Conservation (phyloP, 2,888 invertebrate species). For the Patella depressa region DNA sequence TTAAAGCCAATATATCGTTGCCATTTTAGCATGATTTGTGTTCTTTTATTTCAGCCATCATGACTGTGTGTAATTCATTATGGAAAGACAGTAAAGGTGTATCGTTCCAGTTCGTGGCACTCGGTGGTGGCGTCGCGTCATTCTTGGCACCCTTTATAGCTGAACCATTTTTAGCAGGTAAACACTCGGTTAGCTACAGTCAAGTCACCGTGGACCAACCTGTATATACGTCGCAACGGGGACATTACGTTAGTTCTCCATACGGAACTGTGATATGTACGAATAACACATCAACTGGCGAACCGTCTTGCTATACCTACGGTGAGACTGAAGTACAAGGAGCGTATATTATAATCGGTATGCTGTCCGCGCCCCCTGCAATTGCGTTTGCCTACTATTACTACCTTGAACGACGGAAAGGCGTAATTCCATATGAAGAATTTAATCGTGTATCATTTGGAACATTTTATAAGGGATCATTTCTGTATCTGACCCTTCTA, state of each 20-base stretch:
- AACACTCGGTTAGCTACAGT: background rate
- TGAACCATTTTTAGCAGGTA: slow-evolving; percentile 28
- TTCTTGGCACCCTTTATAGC: slow-evolving; percentile 36
- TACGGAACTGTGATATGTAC: too few relatives aligned
- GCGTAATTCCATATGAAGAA: background rate
- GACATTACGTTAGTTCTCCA: too few relatives aligned
- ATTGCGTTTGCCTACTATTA: slow-evolving; percentile 32
- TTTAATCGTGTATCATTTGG: background rate
- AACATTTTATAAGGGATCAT: background rate
- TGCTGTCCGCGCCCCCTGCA: slow-evolving; percentile 23
- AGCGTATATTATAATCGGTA: slow-evolving; percentile 30
- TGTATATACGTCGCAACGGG: background rate
- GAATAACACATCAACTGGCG: background rate
- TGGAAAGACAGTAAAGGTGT: slow-evolving; percentile 26
- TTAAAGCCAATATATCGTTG: too few relatives aligned
- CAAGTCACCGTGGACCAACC: background rate
- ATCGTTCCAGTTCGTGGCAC: slow-evolving; percentile 35
- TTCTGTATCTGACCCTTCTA: slow-evolving; percentile 21
- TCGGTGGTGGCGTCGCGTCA: slow-evolving; percentile 28
- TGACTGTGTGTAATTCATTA: slow-evolving; percentile 30
- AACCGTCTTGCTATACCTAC: background rate
- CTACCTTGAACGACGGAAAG: slow-evolving; percentile 8
- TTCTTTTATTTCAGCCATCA: slow-evolving; percentile 20
- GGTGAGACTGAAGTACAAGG: slow-evolving; percentile 18
- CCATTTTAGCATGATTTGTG: too few relatives aligned